These are phyloP conservation scores for Eupithecia subumbrata DNA, from an alignment of 2,888 invertebrate genomes.

Conservation along the genomic window DNA sequence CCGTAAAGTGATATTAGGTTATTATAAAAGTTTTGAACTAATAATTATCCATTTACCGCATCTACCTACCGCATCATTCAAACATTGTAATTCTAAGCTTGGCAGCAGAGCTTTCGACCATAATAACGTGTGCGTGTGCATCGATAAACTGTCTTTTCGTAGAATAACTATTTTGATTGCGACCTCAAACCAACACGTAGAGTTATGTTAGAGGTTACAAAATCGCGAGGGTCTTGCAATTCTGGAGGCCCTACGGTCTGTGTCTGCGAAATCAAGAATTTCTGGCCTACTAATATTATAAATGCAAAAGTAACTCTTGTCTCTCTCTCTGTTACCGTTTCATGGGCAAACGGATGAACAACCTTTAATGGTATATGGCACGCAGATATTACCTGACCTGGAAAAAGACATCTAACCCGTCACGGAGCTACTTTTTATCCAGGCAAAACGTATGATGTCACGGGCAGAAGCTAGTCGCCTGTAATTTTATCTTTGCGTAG, in stretches of 20 bases:
- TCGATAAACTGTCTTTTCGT: too few relatives aligned
- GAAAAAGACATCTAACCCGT: background rate
- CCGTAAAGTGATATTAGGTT: background rate
- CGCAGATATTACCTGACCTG: background rate
- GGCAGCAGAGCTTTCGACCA: background rate
- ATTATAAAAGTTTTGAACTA: background rate
- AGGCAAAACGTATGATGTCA: background rate
- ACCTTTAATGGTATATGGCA: background rate
- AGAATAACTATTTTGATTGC: too few relatives aligned
- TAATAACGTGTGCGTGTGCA: background rate
- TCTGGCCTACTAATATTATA: background rate
- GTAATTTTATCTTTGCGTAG: slow-evolving; percentile 7
- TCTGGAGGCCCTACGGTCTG: background rate
- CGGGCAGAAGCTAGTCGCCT: background rate
- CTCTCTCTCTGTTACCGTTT: background rate
- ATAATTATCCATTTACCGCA: too few relatives aligned
- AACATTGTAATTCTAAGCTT: background rate
- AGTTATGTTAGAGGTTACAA: background rate
- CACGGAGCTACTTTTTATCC: background rate
- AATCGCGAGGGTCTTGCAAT: background rate
- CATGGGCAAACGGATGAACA: too few relatives aligned
- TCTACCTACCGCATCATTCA: background rate
- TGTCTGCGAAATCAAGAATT: background rate
- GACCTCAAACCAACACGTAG: background rate
- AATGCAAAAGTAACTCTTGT: background rate